Evolutionary conservation across 1,140 invertebrate genomes (phyloP), one percentile per base, ranked within the genome.

Genomic region (Diploscapter pachys): DNA sequence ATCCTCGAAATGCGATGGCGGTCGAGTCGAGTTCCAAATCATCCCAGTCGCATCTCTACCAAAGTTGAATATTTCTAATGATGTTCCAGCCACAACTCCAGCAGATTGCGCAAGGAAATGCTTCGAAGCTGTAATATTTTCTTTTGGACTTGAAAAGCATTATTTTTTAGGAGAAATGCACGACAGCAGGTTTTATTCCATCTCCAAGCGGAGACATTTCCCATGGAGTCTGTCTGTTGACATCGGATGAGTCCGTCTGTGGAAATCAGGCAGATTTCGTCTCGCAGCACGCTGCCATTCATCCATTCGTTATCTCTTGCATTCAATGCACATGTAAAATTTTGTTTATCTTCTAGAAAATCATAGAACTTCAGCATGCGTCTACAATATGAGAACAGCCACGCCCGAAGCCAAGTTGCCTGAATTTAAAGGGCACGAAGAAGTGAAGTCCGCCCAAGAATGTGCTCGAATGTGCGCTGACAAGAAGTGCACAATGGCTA

Each of bases 81-180:
- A 85, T 70, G 84, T 85, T 13, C 81, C 84, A 3, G 84, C 83
- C 4, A 79, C 75, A 11, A 76, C 81, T 5, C 80, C 83, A 50
- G 83, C 83, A 53, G 84, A 85, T 79, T 85, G 83, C 73, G 83
- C 83, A 3, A 71, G 79, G 53, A 85, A 85, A 77, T 85, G 83
- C 71, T 80, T 83, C 31, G 84, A 84, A 63, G 77, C 62, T 61
- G 79, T 85, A 69, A 78, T 31, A 9, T 55, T 31, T 65, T 3
- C 11, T 66, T 11, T 4, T 8, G 78, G 50, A 63, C 65, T 11
- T 63, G 31, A 51, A 54, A 11, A 56, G 78, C 31, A 57, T 4
- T 31, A 76, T 55, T 52, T 78, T 83, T 65, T 50, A 85, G 79
- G 71, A 81, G 50, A 75, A 72, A n/a, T 84, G 83, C 66, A 80